Evolutionary conservation across 2,113 vertebrate species (phyloP).

Genomic region (Scytalopus superciliaris): DNA sequence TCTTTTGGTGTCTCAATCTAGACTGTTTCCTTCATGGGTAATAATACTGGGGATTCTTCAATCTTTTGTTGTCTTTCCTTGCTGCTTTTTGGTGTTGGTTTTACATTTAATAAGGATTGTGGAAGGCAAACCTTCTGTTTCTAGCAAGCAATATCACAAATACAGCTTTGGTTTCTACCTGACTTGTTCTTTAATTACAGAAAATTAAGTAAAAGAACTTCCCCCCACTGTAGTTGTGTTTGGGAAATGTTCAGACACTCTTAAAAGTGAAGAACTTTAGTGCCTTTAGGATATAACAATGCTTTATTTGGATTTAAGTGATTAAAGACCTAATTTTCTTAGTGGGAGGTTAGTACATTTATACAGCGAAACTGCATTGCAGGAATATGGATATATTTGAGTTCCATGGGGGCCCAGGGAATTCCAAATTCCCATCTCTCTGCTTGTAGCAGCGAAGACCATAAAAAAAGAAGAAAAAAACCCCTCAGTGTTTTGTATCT

Average conservation of each 20-base stretch:
- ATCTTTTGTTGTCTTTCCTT: neutral
- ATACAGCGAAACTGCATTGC: conserved; percentile 32
- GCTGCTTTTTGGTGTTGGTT: neutral
- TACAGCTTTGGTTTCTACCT: conserved; percentile 39
- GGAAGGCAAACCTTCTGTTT: neutral
- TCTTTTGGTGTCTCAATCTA: neutral
- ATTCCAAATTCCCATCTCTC: conserved; percentile 1
- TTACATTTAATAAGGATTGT: neutral
- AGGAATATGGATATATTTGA: conserved; percentile 35
- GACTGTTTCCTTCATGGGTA: neutral
- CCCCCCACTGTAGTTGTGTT: neutral
- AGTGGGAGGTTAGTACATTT: conserved; percentile 49
- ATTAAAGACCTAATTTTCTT: conserved; percentile 68
- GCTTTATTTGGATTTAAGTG: conserved; percentile 59
- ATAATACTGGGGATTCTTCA: neutral
- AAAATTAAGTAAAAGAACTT: conserved; percentile 59
- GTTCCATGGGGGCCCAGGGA: conserved; percentile 4
- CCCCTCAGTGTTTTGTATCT: neutral
- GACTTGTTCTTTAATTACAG: conserved; percentile 64
- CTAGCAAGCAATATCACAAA: neutral
- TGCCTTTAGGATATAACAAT: conserved; percentile 41
- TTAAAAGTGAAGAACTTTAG: conserved; percentile 40
- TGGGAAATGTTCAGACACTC: conserved; percentile 55
- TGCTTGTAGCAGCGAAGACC: neutral
- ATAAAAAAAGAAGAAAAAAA: neutral